Conservation (phyloP, 2,888 invertebrate species). For the Lamproptera curius region DNA sequence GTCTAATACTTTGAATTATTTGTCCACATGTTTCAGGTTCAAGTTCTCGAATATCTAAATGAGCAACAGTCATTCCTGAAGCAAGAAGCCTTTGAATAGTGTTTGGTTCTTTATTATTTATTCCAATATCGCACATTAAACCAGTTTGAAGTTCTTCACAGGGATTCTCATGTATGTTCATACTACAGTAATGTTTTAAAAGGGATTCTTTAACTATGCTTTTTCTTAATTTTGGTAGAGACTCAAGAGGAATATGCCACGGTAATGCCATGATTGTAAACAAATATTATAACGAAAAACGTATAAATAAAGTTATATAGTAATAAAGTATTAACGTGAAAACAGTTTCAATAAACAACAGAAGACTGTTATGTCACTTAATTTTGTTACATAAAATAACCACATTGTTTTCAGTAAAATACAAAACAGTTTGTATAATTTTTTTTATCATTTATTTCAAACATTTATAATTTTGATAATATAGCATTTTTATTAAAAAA, state of each 20-base stretch:
- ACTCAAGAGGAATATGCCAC: slow-evolving; percentile 66
- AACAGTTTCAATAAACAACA: too few relatives aligned
- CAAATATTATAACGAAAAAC: too few relatives aligned
- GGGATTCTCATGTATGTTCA: slow-evolving; percentile 55
- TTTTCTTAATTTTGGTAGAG: slow-evolving; percentile 40
- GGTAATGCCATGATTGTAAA: slow-evolving; percentile 51
- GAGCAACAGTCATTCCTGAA: slow-evolving; percentile 67
- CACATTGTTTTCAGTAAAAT: too few relatives aligned
- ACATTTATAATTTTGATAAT: too few relatives aligned
- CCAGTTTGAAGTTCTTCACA: slow-evolving; percentile 65
- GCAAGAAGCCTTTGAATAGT: slow-evolving; percentile 65
- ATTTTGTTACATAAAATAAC: too few relatives aligned
- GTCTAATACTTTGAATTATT: slow-evolving; percentile 63
- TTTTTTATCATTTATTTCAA: too few relatives aligned
- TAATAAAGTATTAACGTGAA: too few relatives aligned
- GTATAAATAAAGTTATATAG: too few relatives aligned
- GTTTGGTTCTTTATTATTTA: slow-evolving; percentile 52
- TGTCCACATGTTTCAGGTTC: slow-evolving; percentile 63
- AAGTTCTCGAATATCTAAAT: slow-evolving; percentile 60
- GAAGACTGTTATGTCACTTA: too few relatives aligned
- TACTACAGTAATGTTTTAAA: slow-evolving; percentile 55
- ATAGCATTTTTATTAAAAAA: too few relatives aligned
- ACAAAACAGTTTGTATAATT: too few relatives aligned
- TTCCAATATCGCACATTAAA: slow-evolving; percentile 66
- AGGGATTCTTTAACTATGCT: slow-evolving; percentile 37